Evolutionary conservation across 2,113 vertebrate genomes (phyloP).

Genomic region (Ornithorhynchus anatinus): DNA sequence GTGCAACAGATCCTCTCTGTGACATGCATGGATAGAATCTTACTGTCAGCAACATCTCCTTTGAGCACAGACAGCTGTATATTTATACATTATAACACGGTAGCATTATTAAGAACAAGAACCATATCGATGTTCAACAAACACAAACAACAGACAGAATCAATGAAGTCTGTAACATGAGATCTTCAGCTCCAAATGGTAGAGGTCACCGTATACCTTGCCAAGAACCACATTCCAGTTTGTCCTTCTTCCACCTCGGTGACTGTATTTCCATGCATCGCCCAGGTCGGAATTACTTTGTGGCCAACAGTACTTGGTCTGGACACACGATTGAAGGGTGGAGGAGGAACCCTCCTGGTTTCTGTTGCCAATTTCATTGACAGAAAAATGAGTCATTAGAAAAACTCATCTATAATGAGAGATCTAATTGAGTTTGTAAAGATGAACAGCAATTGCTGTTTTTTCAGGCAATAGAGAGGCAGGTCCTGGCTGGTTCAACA

Average conservation of each 20-base stretch:
- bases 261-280: conserved; percentile 2
- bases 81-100: too few species aligned
- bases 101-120: too few species aligned
- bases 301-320: neutral
- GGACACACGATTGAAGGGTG: neutral
- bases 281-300: neutral
- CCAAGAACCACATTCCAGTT: neutral
- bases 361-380: conserved; percentile 34
- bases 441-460: conserved; percentile 34
- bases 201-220: neutral
- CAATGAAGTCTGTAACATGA: neutral
- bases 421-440: conserved; percentile 43
- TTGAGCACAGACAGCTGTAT: too few species aligned
- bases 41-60: too few species aligned
- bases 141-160: neutral
- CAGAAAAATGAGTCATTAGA: conserved; percentile 39
- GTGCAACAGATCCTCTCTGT: too few species aligned
- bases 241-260: neutral
- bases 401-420: conserved; percentile 30
- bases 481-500: neutral
- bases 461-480: neutral
- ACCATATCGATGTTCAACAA: neutral
- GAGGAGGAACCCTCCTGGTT: neutral
- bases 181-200: neutral
- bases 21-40: too few species aligned